These are phyloP conservation scores for Xerus rutilus DNA, from an alignment of 2,797 vertebrate species.

Conservation along the genomic window DNA sequence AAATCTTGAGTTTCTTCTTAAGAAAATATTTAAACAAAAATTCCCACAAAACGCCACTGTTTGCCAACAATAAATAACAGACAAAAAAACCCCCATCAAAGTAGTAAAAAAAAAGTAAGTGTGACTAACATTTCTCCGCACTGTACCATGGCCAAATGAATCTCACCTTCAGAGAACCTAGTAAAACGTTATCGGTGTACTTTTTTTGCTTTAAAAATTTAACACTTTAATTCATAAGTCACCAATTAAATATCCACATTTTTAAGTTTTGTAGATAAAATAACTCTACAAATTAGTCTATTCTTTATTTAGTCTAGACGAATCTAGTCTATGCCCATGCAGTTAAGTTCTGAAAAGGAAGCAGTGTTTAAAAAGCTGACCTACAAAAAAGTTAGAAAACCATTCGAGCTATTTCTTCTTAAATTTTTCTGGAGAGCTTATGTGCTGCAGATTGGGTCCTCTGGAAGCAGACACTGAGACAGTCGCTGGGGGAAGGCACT, in stretches of 20 bases:
- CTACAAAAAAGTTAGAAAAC: accelerated
- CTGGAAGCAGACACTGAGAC: accelerated
- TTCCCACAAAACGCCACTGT: no score
- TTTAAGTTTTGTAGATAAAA: not conserved
- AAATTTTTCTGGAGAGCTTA: accelerated
- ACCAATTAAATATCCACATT: not conserved
- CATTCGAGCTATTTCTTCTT: not conserved
- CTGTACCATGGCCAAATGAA: accelerated
- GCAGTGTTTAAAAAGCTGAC: accelerated
- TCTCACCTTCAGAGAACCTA: not conserved
- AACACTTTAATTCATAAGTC: not conserved
- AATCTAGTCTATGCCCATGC: not conserved
- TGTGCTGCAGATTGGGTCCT: accelerated
- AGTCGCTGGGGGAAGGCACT: not conserved
- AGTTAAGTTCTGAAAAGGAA: not conserved
- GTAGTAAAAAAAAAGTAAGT: no score
- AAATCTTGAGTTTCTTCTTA: not conserved
- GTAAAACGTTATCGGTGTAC: not conserved
- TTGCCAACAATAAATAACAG: accelerated
- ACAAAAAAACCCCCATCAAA: not conserved
- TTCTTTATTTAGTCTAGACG: not conserved
- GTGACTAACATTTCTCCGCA: accelerated
- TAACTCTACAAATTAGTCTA: not conserved
- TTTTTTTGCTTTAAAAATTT: not conserved
- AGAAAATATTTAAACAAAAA: not conserved